Evolutionary conservation across 2,888 invertebrate species (phyloP), one percentile per base, ranked within the genome.

Genomic region (Scaptomyza caliginosa): DNA sequence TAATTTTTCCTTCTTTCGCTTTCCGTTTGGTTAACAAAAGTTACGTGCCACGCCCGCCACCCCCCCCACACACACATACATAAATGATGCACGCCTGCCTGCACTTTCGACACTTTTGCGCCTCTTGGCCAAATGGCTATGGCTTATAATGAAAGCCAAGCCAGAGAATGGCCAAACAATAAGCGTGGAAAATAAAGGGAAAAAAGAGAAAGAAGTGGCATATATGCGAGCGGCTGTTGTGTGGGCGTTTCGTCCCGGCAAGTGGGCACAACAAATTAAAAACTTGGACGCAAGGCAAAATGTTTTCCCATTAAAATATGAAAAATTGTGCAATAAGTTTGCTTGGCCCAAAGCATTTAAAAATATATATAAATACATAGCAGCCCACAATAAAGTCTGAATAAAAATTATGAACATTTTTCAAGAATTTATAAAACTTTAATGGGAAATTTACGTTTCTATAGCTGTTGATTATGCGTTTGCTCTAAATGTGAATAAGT

Each of bases 281-380:
- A 81, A 85, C 86, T 81, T 87, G 68, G 42, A 28, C 78, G 51
- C 62, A 64, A 58, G 63, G 59, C 87, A 75, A 81, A 81, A 81
- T 81, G 88, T 85, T 87, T 84, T 75, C 59, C 83, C 76, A 87
- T 81, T 87, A 78, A 80, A 81, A 81, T 66, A 82, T 87, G 88
- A 81, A 85, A 87, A 87, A 81, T 85, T 85, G 75, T 69, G 78
- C 76, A 82, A 87, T 81, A 87, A 81, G 67, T 86, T 74, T 42
- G 49, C 55, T 23, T 28, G 51, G 52, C 71, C 49, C 26, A 40
- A 56, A 66, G 81, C 84, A 64, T 40, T 64, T 58, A 69, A 60
- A 62, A 72, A 68, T 68, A 34, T 11, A 28, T 11, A 2, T 8
- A n/a, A n/a, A 71, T 68, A 50, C 57, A 55, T 40, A 75, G 17